Evolutionary conservation across 2,888 invertebrate genomes (phyloP).

Genomic region (Drymonia ruficornis): DNA sequence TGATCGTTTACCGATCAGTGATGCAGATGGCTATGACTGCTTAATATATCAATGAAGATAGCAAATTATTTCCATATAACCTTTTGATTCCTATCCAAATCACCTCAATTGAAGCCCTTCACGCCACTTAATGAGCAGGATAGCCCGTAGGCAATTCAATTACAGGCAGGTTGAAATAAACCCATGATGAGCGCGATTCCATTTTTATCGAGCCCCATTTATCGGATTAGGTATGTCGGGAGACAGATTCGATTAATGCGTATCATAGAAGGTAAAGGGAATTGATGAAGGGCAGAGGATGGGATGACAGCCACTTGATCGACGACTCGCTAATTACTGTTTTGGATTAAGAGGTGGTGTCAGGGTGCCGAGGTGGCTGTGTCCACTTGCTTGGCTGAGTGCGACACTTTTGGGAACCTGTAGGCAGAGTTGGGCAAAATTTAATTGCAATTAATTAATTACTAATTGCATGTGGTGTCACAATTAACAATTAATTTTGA

Average conservation of each 20-base stretch:
- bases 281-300: conserved; percentile 45
- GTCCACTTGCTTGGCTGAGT: conserved; percentile 13
- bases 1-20: too few species aligned
- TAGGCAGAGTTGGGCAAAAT: too few species aligned
- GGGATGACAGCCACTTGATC: conserved; percentile 44
- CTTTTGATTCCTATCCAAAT: too few species aligned
- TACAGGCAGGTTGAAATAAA: conserved; percentile 15
- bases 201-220: conserved; percentile 27
- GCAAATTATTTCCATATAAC: too few species aligned
- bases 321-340: conserved; percentile 55
- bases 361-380: conserved; percentile 13
- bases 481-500: too few species aligned
- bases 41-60: too few species aligned
- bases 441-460: too few species aligned
- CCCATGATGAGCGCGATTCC: conserved; percentile 5
- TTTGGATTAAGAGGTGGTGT: conserved; percentile 45
- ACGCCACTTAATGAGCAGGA: conserved; percentile 15
- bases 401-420: too few species aligned
- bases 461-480: too few species aligned
- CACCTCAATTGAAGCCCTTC: too few species aligned
- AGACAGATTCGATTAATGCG: conserved; percentile 51
- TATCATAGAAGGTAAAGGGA: conserved; percentile 38
- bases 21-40: too few species aligned
- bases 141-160: conserved; percentile 23
- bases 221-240: conserved; percentile 33